phyloP scores from a whole-genome alignment of 2,888 invertebrate genomes.

The Drosophila mimetica region DNA sequence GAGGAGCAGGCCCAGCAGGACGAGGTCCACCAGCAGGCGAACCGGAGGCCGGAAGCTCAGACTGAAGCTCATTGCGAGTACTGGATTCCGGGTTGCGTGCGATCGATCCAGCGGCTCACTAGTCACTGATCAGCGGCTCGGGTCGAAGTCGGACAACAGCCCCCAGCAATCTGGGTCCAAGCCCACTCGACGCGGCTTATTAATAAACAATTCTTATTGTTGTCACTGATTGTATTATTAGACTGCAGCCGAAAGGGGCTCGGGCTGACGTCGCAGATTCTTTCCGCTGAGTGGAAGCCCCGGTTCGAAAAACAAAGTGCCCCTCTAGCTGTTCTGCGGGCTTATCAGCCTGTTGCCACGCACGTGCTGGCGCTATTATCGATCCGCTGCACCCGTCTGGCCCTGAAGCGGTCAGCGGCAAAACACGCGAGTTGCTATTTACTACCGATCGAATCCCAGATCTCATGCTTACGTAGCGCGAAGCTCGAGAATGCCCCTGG shows the following conservation, averaged over 20 bases:
- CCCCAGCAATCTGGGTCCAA: conserved; percentile 24
- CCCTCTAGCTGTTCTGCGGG: neutral
- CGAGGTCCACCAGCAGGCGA: conserved; percentile 46
- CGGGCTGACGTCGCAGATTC: conserved; percentile 1
- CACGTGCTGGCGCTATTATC: conserved; percentile 30
- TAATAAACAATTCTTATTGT: conserved; percentile 37
- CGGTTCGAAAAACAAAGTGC: neutral
- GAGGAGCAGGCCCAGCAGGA: conserved; percentile 34
- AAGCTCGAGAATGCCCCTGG: neutral
- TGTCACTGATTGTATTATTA: conserved; percentile 36
- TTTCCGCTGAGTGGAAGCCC: neutral
- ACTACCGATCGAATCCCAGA: conserved; percentile 5
- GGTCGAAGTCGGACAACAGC: conserved; percentile 25
- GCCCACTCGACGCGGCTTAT: conserved; percentile 27
- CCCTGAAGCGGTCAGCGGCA: conserved; percentile 7
- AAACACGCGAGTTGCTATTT: conserved; percentile 35
- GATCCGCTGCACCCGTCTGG: conserved; percentile 8
- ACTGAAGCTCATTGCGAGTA: conserved; percentile 48
- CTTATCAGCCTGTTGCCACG: conserved; percentile 15
- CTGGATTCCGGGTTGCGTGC: conserved; percentile 31
- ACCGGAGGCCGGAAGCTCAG: conserved; percentile 5
- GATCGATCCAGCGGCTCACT: conserved; percentile 36
- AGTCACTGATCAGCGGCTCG: conserved; percentile 45
- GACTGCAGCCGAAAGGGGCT: conserved; percentile 7
- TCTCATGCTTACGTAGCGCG: conserved; percentile 10